phyloP scores from a whole-genome alignment of 2,797 vertebrate species.

The Anas acuta region DNA sequence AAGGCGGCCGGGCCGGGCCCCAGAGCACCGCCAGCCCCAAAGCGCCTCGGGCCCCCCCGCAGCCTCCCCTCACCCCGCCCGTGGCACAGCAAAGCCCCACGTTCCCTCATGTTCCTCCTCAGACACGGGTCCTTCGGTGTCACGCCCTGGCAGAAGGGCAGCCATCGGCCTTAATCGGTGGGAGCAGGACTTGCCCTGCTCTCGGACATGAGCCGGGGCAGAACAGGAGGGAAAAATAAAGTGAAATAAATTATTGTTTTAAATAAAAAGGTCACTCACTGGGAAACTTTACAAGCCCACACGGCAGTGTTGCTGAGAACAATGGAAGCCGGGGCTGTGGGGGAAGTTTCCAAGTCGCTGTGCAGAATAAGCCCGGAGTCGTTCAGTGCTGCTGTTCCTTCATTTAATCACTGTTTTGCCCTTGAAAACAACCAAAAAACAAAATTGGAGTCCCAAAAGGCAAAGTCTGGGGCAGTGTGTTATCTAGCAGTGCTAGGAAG shows the following conservation, averaged over 20 bases:
- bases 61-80: too few species aligned
- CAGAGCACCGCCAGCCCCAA: too few species aligned
- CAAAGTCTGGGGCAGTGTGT: neutral
- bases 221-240: neutral
- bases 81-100: neutral
- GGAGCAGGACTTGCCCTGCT: neutral
- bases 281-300: neutral
- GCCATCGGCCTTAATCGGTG: constrained; percentile 12
- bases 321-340: neutral
- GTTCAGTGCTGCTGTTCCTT: neutral
- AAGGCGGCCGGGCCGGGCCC: too few species aligned
- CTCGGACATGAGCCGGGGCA: neutral
- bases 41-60: too few species aligned
- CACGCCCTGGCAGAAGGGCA: neutral
- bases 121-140: accelerated
- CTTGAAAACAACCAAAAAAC: neutral
- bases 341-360: constrained; percentile 26
- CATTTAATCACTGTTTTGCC: neutral
- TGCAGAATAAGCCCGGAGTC: neutral
- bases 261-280: neutral
- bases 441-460: neutral
- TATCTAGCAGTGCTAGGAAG: neutral
- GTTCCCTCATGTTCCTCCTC: neutral
- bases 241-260: too few species aligned
- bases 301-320: neutral